A percentile compares a stretch with the other conserved stretches of the same genome.
Evolutionary conservation across 1,140 invertebrate genomes (phyloP).

Genomic region (Gyrodactylus bullatarudis): DNA sequence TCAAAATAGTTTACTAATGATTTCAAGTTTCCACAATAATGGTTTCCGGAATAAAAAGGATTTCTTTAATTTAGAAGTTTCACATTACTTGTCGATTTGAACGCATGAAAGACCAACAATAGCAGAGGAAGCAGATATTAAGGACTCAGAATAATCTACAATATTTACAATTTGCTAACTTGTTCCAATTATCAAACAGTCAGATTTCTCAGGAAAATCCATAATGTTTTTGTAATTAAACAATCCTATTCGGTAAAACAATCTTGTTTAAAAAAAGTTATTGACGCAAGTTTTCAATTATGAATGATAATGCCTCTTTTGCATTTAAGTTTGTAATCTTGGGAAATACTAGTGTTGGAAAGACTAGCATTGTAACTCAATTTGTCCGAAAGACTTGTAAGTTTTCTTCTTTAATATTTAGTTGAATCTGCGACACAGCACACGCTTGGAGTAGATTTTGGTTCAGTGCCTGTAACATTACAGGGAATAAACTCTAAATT

Average conservation of each 20-base stretch:
- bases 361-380: slow-evolving; percentile 15
- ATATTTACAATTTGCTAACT: neutral
- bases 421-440: neutral
- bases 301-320: neutral
- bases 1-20: neutral
- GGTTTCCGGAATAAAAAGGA: neutral
- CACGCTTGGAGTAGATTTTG: neutral
- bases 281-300: neutral
- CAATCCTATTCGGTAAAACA: no score
- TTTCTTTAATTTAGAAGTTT: neutral
- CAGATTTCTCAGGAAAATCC: neutral
- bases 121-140: neutral
- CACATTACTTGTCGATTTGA: neutral
- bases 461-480: neutral
- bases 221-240: no score
- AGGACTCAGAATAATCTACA: neutral
- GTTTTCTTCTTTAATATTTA: neutral
- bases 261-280: no score
- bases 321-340: slow-evolving; percentile 68
- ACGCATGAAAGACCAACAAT: neutral
- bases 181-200: neutral
- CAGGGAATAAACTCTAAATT: slow-evolving; percentile 11
- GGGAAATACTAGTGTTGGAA: slow-evolving; percentile 18
- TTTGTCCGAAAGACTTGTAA: neutral
- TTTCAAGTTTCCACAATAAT: neutral